Evolutionary conservation across 1,140 invertebrate genomes (phyloP), one percentile per base, ranked within the genome.

Genomic region (Penaeus chinensis): DNA sequence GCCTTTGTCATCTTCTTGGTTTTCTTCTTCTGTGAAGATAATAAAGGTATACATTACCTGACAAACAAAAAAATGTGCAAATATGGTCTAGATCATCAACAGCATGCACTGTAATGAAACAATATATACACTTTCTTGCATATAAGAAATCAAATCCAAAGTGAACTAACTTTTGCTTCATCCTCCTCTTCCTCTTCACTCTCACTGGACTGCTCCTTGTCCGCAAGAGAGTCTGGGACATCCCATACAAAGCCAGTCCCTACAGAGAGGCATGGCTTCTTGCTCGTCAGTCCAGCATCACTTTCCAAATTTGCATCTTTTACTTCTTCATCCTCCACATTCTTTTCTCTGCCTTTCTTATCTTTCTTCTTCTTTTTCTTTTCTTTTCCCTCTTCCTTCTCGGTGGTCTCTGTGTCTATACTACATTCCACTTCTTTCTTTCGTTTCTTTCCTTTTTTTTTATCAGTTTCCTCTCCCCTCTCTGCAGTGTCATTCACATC

Each of bases 181-280:
- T 54, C 54, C 42, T 11, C 16, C 19, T 47, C 74, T 24, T 85
- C 61, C 20, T 85, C 84, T 47, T 78, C 62, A 24, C 54, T 78
- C 10, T 85, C 74, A 24, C 47, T 62, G 24, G 54, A 77, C 8
- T 85, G 32, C 47, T 32, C 60, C 10, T 22, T 5, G 42, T 79
- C 11, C 16, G 42, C 37, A 27, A 20, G 8, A 60, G 47, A 27
- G 42, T 83, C 82, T 60, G 82, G 82, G 32, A 83, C 66, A 13
- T 83, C 82, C 82, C 82, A 83, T 27, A 83, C 82, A 83, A 83
- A 83, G 18, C 82, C 82, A 83, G 65, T 74, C 27, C 69, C 54
- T n/a, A 83, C 19, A 18, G 18, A 42, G 16, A 83, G 82, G 82
- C 66, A 83, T 24, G 65, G n/a, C 22, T 83, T 66, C 54, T 54